Percentiles rank a stretch among this genome's conserved stretches.
Conservation (phyloP, 2,797 vertebrate species). For the Melanotaenia trifasciata region DNA sequence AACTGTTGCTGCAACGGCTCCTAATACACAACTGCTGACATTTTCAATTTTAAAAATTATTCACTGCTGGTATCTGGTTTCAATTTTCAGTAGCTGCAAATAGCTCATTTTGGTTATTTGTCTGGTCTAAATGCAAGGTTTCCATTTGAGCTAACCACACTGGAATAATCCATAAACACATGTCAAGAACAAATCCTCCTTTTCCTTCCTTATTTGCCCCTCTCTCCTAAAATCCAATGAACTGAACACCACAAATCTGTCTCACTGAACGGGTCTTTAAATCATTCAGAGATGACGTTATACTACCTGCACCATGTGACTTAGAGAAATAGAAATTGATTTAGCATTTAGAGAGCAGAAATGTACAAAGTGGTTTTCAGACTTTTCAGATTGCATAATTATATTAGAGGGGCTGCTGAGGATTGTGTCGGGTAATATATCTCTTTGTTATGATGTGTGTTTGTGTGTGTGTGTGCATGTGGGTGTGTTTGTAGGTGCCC, state of each 20-base stretch:
- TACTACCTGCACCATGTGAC: constrained; percentile 27
- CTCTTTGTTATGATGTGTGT: constrained; percentile 29
- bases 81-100: neutral
- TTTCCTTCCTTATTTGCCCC: neutral
- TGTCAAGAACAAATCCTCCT: neutral
- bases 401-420: constrained; percentile 21
- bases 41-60: neutral
- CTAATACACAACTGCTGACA: fast-evolving
- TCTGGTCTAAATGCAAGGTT: neutral
- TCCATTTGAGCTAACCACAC: neutral
- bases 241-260: constrained; percentile 14
- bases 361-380: constrained; percentile 25
- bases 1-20: neutral
- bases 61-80: neutral
- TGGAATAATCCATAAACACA: neutral
- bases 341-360: constrained; percentile 17
- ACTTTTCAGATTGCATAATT: constrained; percentile 35
- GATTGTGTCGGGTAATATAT: constrained; percentile 19
- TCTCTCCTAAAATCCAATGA: neutral
- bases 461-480: constrained; percentile 39
- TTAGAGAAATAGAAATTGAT: constrained; percentile 41
- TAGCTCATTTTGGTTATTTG: neutral
- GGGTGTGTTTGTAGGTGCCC: constrained; percentile 84
- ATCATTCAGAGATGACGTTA: constrained; percentile 40
- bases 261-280: constrained; percentile 24